A percentile compares a stretch with the other conserved stretches of the same genome.
These are phyloP conservation scores for Ancistrus triradiatus DNA, from an alignment of 2,113 vertebrate genomes.

Conservation along the genomic window DNA sequence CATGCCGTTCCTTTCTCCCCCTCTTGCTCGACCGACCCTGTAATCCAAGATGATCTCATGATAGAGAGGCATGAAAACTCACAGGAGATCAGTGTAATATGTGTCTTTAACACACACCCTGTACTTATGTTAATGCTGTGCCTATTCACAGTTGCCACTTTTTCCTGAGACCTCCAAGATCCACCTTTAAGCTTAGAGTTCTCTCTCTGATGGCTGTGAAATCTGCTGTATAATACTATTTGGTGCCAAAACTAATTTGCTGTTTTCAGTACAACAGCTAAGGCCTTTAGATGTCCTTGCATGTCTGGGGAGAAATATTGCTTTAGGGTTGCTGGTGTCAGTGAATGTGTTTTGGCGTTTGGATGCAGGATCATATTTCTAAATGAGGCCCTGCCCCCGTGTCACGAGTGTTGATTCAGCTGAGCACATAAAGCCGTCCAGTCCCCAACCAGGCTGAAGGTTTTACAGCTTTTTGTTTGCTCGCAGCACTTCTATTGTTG, in stretches of 20 bases:
- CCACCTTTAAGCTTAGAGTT: neutral
- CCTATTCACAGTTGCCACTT: too few species aligned
- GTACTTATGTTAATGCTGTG: too few species aligned
- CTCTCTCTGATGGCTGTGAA: constrained; percentile 6
- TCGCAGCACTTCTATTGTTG: neutral
- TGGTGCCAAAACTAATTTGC: neutral
- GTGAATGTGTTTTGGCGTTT: neutral
- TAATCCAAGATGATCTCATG: too few species aligned
- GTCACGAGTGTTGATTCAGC: constrained; percentile 45
- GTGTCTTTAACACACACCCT: too few species aligned
- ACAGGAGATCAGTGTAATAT: too few species aligned
- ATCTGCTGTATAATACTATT: neutral
- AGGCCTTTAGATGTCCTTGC: neutral
- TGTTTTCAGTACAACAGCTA: too few species aligned
- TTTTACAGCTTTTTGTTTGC: neutral
- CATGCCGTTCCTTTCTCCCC: too few species aligned
- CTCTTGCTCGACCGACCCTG: too few species aligned
- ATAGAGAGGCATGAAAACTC: too few species aligned
- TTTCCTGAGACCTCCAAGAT: too few species aligned
- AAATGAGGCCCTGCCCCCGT: neutral
- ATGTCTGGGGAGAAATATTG: neutral
- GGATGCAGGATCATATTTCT: neutral
- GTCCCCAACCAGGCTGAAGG: neutral
- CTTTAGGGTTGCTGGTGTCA: neutral
- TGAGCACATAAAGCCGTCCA: constrained; percentile 20